Percentiles rank a stretch among this genome's conserved stretches.
Evolutionary conservation across 2,797 vertebrate species (phyloP).

Genomic region (Neoniphon sammara): DNA sequence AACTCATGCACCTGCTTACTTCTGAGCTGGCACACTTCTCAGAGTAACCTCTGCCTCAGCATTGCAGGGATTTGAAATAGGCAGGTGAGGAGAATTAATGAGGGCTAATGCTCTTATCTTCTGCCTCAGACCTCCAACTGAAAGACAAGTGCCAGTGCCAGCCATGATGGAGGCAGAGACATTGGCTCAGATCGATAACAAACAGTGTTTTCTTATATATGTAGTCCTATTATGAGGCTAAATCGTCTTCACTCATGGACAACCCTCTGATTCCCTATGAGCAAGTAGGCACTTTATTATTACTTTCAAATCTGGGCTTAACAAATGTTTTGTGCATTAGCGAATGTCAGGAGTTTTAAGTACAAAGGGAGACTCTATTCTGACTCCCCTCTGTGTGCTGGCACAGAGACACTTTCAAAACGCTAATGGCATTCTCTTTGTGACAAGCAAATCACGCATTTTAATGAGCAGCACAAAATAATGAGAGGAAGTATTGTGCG

Average conservation of each 20-base stretch:
- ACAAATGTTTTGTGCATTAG: not conserved
- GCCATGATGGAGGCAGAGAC: slow-evolving; percentile 40
- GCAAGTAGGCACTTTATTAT: slow-evolving; percentile 62
- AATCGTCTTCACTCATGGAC: slow-evolving; percentile 64
- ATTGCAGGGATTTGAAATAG: slow-evolving; percentile 71
- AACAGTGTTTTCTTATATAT: slow-evolving; percentile 40
- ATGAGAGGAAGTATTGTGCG: slow-evolving; percentile 62
- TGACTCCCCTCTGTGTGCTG: not conserved
- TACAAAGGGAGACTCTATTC: slow-evolving; percentile 49
- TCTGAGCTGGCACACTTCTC: slow-evolving; percentile 53
- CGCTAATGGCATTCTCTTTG: slow-evolving; percentile 11
- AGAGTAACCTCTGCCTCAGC: slow-evolving; percentile 70
- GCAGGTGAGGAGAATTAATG: slow-evolving; percentile 75
- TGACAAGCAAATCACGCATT: slow-evolving; percentile 50
- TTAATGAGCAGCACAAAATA: slow-evolving; percentile 38
- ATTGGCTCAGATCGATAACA: slow-evolving; percentile 40
- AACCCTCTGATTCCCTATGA: slow-evolving; percentile 38
- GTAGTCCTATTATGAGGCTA: slow-evolving; percentile 12
- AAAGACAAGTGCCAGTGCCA: slow-evolving; percentile 61
- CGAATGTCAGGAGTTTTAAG: slow-evolving; percentile 13
- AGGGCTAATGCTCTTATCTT: slow-evolving; percentile 79
- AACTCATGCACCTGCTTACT: slow-evolving; percentile 38
- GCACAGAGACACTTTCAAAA: slow-evolving; percentile 46
- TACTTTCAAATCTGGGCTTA: slow-evolving; percentile 19
- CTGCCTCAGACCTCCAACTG: slow-evolving; percentile 46